These are phyloP conservation scores for Calephelis virginiensis DNA, from an alignment of 1,140 invertebrate species.

Conservation along the genomic window DNA sequence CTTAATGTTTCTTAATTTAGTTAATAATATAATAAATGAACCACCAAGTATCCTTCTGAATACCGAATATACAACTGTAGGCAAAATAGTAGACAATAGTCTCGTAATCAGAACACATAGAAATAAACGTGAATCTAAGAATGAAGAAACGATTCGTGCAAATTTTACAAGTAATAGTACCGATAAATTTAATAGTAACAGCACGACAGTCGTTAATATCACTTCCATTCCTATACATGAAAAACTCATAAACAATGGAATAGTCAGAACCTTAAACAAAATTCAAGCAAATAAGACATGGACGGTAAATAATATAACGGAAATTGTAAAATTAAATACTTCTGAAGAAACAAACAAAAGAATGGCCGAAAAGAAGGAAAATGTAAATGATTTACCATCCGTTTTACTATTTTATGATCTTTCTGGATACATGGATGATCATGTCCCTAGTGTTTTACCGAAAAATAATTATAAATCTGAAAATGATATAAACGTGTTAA, in stretches of 20 bases:
- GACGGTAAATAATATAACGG: background rate
- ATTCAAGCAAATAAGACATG: slow-evolving; percentile 4
- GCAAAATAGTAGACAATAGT: slow-evolving; percentile 23
- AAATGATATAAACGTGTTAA: background rate
- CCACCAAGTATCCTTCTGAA: slow-evolving; percentile 43
- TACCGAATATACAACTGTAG: slow-evolving; percentile 26
- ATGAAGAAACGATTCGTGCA: slow-evolving; percentile 14
- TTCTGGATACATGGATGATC: slow-evolving; percentile 38
- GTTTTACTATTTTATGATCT: slow-evolving; percentile 51
- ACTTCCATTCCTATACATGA: slow-evolving; percentile 6
- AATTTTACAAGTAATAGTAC: slow-evolving; percentile 20
- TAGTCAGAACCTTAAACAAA: too few species aligned
- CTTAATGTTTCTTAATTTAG: slow-evolving; percentile 40
- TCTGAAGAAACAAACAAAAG: slow-evolving; percentile 12
- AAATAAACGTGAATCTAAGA: slow-evolving; percentile 38
- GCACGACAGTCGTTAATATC: slow-evolving; percentile 13
- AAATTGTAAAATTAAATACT: slow-evolving; percentile 19
- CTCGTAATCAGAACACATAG: slow-evolving; percentile 36
- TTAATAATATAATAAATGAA: slow-evolving; percentile 47
- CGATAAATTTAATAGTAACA: slow-evolving; percentile 13
- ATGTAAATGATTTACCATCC: slow-evolving; percentile 29
- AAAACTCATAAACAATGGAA: background rate
- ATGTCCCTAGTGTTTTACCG: slow-evolving; percentile 29
- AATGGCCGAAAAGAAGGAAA: background rate
- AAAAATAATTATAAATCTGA: slow-evolving; percentile 18